Percentiles rank a stretch among this genome's conserved stretches.
These are phyloP conservation scores for Arothron firmamentum DNA, from an alignment of 2,113 vertebrate species.

Conservation along the genomic window DNA sequence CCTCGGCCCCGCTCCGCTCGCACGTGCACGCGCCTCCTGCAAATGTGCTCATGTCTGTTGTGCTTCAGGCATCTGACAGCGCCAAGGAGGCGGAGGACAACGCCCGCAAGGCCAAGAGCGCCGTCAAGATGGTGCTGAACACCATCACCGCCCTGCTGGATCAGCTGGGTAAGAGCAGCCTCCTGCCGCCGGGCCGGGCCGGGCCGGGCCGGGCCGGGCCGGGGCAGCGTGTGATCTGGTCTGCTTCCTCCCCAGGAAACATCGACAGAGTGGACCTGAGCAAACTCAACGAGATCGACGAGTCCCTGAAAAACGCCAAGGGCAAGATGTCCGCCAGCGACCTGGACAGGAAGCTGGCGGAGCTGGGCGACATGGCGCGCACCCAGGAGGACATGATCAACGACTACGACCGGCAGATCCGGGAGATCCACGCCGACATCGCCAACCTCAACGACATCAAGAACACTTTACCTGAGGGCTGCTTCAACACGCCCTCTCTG, in stretches of 20 bases:
- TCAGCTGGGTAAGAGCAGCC: conserved; percentile 79
- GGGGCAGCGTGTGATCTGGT: too few relatives aligned
- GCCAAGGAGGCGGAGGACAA: conserved; percentile 93
- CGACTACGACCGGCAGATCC: conserved; percentile 89
- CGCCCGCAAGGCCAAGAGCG: conserved; percentile 90
- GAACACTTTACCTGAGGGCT: conserved; percentile 89
- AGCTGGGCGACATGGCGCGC: conserved; percentile 83
- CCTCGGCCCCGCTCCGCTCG: neutral
- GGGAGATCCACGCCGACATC: conserved; percentile 89
- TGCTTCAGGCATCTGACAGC: conserved; percentile 81
- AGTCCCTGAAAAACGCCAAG: conserved; percentile 84
- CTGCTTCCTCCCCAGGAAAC: conserved; percentile 73
- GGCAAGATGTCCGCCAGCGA: conserved; percentile 83
- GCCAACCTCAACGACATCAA: conserved; percentile 93
- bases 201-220: too few relatives aligned
- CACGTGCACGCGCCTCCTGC: too few relatives aligned
- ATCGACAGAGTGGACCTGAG: conserved; percentile 92
- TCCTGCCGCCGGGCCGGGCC: neutral
- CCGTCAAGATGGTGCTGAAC: conserved; percentile 82
- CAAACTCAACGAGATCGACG: conserved; percentile 88
- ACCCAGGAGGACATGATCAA: conserved; percentile 86
- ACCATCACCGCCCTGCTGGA: conserved; percentile 83
- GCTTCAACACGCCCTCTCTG: conserved; percentile 94
- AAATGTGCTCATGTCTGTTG: neutral
- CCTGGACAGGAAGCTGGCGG: conserved; percentile 85